Conservation (phyloP, 2,888 invertebrate genomes). For the Melanchra persicariae region DNA sequence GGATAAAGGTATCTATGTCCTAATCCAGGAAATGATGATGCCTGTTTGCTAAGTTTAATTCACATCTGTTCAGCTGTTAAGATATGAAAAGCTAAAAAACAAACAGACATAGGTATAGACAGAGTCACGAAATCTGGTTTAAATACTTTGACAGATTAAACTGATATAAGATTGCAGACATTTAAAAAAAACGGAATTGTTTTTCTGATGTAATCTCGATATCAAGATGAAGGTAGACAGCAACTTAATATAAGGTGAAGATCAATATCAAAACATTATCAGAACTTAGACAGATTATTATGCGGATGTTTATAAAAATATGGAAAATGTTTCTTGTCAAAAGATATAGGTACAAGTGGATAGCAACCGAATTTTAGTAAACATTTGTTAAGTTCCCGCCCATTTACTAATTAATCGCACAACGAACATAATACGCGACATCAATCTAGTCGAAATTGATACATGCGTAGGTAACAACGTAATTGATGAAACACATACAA, state of each 20-base stretch:
- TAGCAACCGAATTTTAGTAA: constrained; percentile 4
- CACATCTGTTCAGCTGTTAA: too few relatives aligned
- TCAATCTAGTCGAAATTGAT: constrained; percentile 30
- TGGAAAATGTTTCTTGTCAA: background rate
- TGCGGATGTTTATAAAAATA: background rate
- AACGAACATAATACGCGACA: constrained; percentile 26
- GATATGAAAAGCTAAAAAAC: too few relatives aligned
- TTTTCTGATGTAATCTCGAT: too few relatives aligned
- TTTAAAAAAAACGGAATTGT: too few relatives aligned
- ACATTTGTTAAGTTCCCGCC: background rate
- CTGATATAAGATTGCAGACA: background rate
- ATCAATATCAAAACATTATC: too few relatives aligned
- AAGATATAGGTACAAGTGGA: background rate
- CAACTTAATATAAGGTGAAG: too few relatives aligned
- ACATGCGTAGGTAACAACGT: constrained; percentile 7
- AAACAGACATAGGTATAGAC: too few relatives aligned
- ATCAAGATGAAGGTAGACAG: too few relatives aligned
- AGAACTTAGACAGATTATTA: background rate
- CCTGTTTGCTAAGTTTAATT: too few relatives aligned
- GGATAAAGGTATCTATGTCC: too few relatives aligned
- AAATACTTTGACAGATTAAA: background rate
- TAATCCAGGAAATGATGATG: too few relatives aligned
- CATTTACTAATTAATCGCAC: constrained; percentile 43
- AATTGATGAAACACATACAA: constrained; percentile 45
- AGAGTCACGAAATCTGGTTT: too few relatives aligned